Base-by-base conservation (phyloP, 2,797 vertebrate genomes). In the Sebastes taczanowskii region DNA sequence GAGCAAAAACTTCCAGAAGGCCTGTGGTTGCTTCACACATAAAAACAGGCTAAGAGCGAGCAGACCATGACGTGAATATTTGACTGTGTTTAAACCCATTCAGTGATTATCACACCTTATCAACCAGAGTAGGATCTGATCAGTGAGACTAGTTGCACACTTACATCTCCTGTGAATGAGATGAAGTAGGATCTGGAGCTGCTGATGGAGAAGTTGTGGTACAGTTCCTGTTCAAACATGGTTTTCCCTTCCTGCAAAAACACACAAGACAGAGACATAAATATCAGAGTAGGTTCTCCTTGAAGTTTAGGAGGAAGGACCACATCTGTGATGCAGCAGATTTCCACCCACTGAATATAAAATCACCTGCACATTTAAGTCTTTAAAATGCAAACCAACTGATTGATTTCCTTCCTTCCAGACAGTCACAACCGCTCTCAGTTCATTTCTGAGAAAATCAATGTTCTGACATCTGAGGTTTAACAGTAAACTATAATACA, bases 111-210 rank as follows among this genome's bases (percentile, higher is more conserved):
- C 64, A 59, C 49, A 29, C 60, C 34, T 38, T 7, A 65, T 38
- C 55, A 20, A 77, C 25, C 58, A 20, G 14, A 30, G 16, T 1
- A 7, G 34, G 11, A 18, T 11, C 22, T 10, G 27, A 53, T 60
- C 22, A 9, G 29, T 30, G 11, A 58, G 49, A 66, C 1, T 18
- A 66, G 53, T 35, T 6, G 23, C 18, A 76, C 59, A 97, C 98
- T 97, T 95, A 99, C 98, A 83, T 99, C 98, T 94, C 98, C 98
- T 91, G 97, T 94, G 88, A 99, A 99, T 18, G 97, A 96, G 95
- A 99, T 96, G 96, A 99, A 99, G 96, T 99, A 99, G 77, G 97
- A 91, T 95, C 96, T 97, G 91, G 97, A 95, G 94, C 95, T 96
- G 96, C 95, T 97, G 95, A 97, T 96, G 93, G 95, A 92, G 95